Evolutionary conservation across 2,888 invertebrate genomes (phyloP), one percentile per base, ranked within the genome.

Genomic region (Hydroisotoma schaefferi): DNA sequence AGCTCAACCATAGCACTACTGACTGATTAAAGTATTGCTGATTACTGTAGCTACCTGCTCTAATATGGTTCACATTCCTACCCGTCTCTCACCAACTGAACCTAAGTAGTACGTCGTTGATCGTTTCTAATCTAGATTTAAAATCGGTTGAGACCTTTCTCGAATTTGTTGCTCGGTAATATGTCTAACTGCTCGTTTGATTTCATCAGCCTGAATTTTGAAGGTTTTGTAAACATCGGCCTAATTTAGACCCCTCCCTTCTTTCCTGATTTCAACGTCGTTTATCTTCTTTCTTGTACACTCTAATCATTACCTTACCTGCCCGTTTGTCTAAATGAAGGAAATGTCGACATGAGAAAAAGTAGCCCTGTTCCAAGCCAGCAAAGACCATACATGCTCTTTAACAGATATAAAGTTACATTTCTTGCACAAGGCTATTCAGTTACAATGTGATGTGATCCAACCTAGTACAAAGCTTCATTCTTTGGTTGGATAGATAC

Each of bases 181-280:
- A 55, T 60, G 60, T 57, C 60, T 54, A 57, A 64, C 60, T 61
- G 57, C 52, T 26, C 49, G 57, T 64, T 64, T 60, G 60, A 64
- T 64, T 57, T 64, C 60, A 64, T 64, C 63, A 51, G 20, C 12
- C 25, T 2, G 27, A 15, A 52, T 55, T 58, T 59, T 57, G 54
- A 59, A 57, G 51, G 43, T 60, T 64, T 60, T 64, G 61, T 65
- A 59, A 61, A 65, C 60, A 59, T 40, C 56, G 58, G 47, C 60
- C 63, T 63, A 60, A 66, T 63, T 66, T 58, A 60, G 43, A 61
- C 66, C 61, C 60, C 66, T 66, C 66, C 66, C 65, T 55, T 60
- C 47, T 44, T 43, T 53, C 59, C 56, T 59, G 63, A 52, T 59
- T 28, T 23, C 54, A 54, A 59, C 60, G 44, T 60, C 60, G 60